Conservation (phyloP, 2,113 vertebrate species). For the Telmatochromis sp. region DNA sequence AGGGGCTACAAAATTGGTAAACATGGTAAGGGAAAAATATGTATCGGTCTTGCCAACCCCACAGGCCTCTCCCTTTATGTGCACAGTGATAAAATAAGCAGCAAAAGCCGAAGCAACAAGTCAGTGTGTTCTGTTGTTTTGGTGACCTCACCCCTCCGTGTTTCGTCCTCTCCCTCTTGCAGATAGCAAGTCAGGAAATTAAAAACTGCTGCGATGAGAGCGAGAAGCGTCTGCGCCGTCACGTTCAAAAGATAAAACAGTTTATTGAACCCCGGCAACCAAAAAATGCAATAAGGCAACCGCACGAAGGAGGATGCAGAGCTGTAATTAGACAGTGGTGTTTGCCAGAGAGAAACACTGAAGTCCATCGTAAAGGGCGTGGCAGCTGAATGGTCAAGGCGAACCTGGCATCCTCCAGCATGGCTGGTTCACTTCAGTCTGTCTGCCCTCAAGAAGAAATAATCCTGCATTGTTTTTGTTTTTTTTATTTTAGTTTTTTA, state of each 20-base stretch:
- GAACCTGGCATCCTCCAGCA: neutral
- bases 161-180: neutral
- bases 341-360: neutral
- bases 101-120: neutral
- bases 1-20: neutral
- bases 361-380: neutral
- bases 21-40: neutral
- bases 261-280: constrained; percentile 55
- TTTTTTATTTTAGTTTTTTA: fast-evolving
- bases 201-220: constrained; percentile 30
- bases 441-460: neutral
- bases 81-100: neutral
- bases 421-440: neutral
- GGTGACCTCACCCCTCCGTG: neutral
- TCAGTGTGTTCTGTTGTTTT: neutral
- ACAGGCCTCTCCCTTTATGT: neutral
- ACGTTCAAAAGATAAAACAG: constrained; percentile 58
- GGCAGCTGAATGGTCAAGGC: neutral
- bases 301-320: constrained; percentile 15
- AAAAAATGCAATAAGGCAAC: constrained; percentile 54
- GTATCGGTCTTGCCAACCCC: neutral
- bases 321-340: constrained; percentile 38
- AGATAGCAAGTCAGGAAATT: constrained; percentile 74
- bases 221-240: constrained; percentile 1
- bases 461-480: neutral